Evolutionary conservation across 2,888 invertebrate genomes (phyloP).

Genomic region (Unio delphinus): DNA sequence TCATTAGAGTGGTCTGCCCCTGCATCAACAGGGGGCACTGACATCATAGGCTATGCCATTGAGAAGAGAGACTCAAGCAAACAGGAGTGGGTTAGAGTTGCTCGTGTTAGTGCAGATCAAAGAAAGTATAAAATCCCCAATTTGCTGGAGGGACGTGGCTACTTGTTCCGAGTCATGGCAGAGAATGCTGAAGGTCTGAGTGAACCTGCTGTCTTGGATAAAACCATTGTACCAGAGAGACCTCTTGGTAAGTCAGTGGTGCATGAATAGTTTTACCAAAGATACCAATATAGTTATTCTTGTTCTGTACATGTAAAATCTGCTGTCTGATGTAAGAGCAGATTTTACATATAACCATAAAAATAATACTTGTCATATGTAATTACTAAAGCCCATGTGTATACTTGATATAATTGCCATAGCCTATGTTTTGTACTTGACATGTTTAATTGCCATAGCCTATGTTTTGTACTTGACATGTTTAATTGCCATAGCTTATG

Average conservation of each 20-base stretch:
- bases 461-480: too few species aligned
- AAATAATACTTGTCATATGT: too few species aligned
- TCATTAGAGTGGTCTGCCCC: slow-evolving; percentile 89
- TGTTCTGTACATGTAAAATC: too few species aligned
- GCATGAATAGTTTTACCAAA: too few species aligned
- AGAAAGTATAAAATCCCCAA: slow-evolving; percentile 52
- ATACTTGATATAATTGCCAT: too few species aligned
- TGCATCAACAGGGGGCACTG: slow-evolving; percentile 86
- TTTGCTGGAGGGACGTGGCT: slow-evolving; percentile 91
- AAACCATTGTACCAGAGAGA: slow-evolving; percentile 56
- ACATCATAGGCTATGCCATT: slow-evolving; percentile 70
- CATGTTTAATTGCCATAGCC: too few species aligned
- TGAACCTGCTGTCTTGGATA: slow-evolving; percentile 78
- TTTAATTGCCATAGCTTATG: too few species aligned
- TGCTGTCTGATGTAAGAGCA: too few species aligned
- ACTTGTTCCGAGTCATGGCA: slow-evolving; percentile 89
- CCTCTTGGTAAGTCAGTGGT: slow-evolving; percentile 42
- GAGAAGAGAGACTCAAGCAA: slow-evolving; percentile 74
- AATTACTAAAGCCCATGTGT: too few species aligned
- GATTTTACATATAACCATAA: too few species aligned
- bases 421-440: too few species aligned
- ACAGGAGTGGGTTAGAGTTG: slow-evolving; percentile 52
- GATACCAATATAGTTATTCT: too few species aligned
- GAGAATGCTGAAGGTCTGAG: slow-evolving; percentile 93
- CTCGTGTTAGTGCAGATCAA: slow-evolving; percentile 39